Percentiles rank a stretch among this genome's conserved stretches.
phyloP scores from a whole-genome alignment of 2,797 vertebrate species.

The Gambusia yucatana region DNA sequence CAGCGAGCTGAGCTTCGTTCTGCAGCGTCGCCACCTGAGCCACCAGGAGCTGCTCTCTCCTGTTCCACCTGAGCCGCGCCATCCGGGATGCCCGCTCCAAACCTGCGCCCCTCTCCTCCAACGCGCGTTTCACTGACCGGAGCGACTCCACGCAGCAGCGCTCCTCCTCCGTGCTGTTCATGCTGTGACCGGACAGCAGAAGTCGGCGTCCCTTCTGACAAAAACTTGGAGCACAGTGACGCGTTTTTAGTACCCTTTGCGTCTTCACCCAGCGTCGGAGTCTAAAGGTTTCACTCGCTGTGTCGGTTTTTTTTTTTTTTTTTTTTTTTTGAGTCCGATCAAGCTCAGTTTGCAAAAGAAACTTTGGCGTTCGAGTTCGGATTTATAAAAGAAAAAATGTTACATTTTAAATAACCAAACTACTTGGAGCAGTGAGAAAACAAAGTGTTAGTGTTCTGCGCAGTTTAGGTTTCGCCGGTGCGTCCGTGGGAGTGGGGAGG shows the following conservation, averaged over 20 bases:
- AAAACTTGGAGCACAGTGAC: slow-evolving; percentile 13
- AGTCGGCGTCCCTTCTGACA: slow-evolving; percentile 73
- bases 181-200: slow-evolving; percentile 28
- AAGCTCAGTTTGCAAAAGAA: slow-evolving; percentile 44
- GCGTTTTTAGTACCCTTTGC: slow-evolving; percentile 15
- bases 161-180: background rate
- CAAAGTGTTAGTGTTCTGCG: slow-evolving; percentile 40
- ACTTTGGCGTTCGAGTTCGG: background rate
- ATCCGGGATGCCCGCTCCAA: slow-evolving; percentile 63
- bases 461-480: slow-evolving; percentile 14
- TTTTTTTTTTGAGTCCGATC: slow-evolving; percentile 2
- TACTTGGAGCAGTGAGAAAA: background rate
- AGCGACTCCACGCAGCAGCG: slow-evolving; percentile 73
- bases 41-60: slow-evolving; percentile 73
- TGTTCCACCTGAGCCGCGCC: slow-evolving; percentile 68
- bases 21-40: slow-evolving; percentile 77
- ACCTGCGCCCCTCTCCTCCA: slow-evolving; percentile 49
- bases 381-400: slow-evolving; percentile 29
- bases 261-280: slow-evolving; percentile 47
- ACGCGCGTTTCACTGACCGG: slow-evolving; percentile 47
- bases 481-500: slow-evolving; percentile 10
- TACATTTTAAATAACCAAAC: slow-evolving; percentile 36
- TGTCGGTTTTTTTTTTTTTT: background rate
- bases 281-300: slow-evolving; percentile 16
- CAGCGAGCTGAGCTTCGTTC: slow-evolving; percentile 73